Evolutionary conservation across 2,113 vertebrate species (phyloP).

Genomic region (Lepidothrix coronata): DNA sequence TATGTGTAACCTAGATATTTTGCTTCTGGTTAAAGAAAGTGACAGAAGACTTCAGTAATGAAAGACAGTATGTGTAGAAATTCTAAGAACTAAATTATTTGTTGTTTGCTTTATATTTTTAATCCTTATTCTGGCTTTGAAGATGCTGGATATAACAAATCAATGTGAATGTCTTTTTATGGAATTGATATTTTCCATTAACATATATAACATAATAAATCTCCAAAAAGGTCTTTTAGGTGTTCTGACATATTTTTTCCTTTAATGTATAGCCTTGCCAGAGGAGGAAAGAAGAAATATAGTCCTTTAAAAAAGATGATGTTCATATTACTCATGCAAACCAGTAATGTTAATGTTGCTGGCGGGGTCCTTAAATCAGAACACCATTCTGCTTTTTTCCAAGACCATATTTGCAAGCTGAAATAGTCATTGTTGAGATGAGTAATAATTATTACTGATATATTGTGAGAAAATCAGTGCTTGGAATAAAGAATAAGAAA

Average conservation of each 20-base stretch:
- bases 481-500: not conserved
- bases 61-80: not conserved
- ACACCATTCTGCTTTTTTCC: not conserved
- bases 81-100: not conserved
- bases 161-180: slow-evolving; percentile 9
- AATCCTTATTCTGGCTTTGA: not conserved
- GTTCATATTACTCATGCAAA: slow-evolving; percentile 38
- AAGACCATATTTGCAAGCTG: not conserved
- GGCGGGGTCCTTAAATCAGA: slow-evolving; percentile 15
- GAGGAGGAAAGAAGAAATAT: slow-evolving; percentile 12
- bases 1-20: not conserved
- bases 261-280: slow-evolving; percentile 11
- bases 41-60: not conserved
- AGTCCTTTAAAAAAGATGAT: slow-evolving; percentile 18
- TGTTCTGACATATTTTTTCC: not conserved
- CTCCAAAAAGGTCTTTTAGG: not conserved
- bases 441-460: slow-evolving; percentile 10
- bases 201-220: slow-evolving; percentile 3
- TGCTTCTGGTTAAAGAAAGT: not conserved
- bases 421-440: not conserved
- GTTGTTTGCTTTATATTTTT: not conserved
- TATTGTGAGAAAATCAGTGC: not conserved
- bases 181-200: slow-evolving; percentile 29
- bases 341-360: not conserved
- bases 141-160: not conserved